phyloP scores from a whole-genome alignment of 2,113 vertebrate genomes.

The Callithrix jacchus region DNA sequence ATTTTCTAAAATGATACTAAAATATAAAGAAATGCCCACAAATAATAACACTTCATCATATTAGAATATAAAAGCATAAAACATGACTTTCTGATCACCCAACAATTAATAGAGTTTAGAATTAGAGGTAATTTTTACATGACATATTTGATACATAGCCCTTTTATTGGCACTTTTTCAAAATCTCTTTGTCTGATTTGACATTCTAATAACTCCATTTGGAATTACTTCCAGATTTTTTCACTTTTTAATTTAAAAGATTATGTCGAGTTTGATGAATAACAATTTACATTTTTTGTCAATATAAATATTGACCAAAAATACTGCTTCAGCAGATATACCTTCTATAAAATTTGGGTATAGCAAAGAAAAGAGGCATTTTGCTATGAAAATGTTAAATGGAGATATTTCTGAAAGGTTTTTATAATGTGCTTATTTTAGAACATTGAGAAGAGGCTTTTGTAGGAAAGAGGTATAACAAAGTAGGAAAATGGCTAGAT shows the following conservation, averaged over 20 bases:
- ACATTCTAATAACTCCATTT: background rate
- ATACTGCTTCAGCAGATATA: background rate
- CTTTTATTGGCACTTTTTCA: background rate
- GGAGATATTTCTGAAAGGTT: background rate
- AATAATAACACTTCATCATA: background rate
- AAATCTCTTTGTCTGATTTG: background rate
- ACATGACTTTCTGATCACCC: background rate
- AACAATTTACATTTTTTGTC: background rate
- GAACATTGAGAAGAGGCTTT: background rate
- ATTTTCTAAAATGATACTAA: constrained; percentile 13
- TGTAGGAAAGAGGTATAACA: background rate
- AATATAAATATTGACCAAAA: background rate
- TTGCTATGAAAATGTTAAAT: constrained; percentile 15
- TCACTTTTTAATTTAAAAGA: background rate
- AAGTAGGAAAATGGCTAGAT: background rate
- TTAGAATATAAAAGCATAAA: background rate
- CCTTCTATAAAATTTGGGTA: background rate
- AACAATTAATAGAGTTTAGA: background rate
- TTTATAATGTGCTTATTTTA: background rate
- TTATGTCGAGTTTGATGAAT: background rate
- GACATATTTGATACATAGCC: background rate
- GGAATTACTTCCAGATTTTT: background rate
- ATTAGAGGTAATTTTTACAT: background rate
- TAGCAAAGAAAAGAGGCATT: background rate
- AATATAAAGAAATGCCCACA: background rate